A percentile compares a stretch with the other conserved stretches of the same genome.
Evolutionary conservation across 2,797 vertebrate genomes (phyloP).

Genomic region (Gymnodraco acuticeps): DNA sequence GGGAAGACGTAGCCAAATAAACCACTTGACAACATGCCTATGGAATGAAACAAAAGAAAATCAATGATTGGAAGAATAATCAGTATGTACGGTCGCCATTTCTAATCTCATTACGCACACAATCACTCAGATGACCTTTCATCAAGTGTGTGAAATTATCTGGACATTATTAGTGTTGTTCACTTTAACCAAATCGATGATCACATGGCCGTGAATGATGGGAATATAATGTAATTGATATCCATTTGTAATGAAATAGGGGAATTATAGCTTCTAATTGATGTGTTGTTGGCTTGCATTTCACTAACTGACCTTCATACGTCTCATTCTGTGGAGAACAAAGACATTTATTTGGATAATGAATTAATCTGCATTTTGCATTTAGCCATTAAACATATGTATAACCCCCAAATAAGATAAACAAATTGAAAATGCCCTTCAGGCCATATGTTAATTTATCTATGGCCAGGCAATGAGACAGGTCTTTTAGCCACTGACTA

Average conservation of each 20-base stretch:
- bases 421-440: too few relatives aligned
- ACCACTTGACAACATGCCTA: slow-evolving; percentile 3
- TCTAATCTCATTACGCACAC: slow-evolving; percentile 39
- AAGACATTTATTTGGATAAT: slow-evolving; percentile 11
- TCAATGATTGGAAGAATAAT: slow-evolving; percentile 22
- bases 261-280: slow-evolving; percentile 35
- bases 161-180: slow-evolving; percentile 54
- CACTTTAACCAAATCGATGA: slow-evolving; percentile 30
- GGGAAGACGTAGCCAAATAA: slow-evolving; percentile 24
- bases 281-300: slow-evolving; percentile 17
- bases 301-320: slow-evolving; percentile 32
- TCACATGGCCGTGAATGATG: slow-evolving; percentile 24
- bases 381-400: too few relatives aligned
- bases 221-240: slow-evolving; percentile 41
- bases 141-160: slow-evolving; percentile 47
- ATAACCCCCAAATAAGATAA: too few relatives aligned
- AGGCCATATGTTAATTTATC: too few relatives aligned
- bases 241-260: slow-evolving; percentile 30
- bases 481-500: too few relatives aligned
- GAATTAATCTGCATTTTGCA: not conserved
- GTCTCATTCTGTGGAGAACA: slow-evolving; percentile 30
- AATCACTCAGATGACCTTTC: slow-evolving; percentile 44
- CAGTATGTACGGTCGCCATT: not conserved
- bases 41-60: not conserved
- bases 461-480: too few relatives aligned